Conservation (phyloP, 2,797 vertebrate species). For the Xenops minutus region DNA sequence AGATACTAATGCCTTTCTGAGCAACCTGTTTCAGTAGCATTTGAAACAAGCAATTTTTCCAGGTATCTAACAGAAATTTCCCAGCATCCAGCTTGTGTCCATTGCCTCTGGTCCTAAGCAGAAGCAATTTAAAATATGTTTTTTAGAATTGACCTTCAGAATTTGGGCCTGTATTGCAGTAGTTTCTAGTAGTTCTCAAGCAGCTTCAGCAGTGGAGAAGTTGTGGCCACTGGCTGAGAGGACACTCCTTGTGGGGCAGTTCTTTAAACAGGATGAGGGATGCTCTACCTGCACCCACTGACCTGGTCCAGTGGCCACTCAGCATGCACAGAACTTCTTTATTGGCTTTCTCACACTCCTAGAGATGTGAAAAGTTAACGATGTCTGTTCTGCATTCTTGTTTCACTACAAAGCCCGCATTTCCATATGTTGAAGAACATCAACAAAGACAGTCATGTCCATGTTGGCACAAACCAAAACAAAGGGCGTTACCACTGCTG, state of each 20-base stretch:
- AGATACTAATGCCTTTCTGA: background rate
- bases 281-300: background rate
- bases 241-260: background rate
- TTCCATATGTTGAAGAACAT: background rate
- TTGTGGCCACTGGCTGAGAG: background rate
- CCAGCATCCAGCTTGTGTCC: background rate
- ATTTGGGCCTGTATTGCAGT: background rate
- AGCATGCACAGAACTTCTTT: background rate
- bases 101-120: background rate
- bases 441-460: background rate
- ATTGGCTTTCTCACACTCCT: background rate
- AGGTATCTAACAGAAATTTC: background rate
- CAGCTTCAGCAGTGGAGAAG: background rate
- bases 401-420: background rate
- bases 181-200: background rate
- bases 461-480: background rate
- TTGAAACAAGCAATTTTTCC: background rate
- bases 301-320: background rate
- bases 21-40: background rate
- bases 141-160: background rate
- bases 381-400: background rate
- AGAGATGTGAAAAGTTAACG: background rate
- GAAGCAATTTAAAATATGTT: background rate
- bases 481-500: background rate
- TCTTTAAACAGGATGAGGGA: background rate